phyloP scores from a whole-genome alignment of 1,140 invertebrate genomes.

The Sarcophaga peregrina region DNA sequence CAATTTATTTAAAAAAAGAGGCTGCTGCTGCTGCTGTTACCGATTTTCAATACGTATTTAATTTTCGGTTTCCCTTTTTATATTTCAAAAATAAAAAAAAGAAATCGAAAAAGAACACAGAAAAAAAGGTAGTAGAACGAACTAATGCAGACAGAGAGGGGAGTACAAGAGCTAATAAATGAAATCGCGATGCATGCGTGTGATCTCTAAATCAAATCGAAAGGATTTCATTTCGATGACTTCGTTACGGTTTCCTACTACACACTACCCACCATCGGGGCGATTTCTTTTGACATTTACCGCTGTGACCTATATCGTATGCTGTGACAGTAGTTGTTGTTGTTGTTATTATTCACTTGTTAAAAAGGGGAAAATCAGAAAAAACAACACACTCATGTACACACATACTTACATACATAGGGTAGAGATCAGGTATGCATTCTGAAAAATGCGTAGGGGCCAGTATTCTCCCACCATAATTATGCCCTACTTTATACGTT shows the following conservation, averaged over 20 bases:
- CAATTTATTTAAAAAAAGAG: neutral
- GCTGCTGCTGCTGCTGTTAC: neutral
- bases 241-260: conserved; percentile 21
- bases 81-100: conserved; percentile 8
- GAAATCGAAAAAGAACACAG: neutral
- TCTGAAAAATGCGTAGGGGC: too few relatives aligned
- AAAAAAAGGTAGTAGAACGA: too few relatives aligned
- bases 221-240: neutral
- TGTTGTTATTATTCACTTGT: neutral
- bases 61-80: conserved; percentile 32
- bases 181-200: conserved; percentile 26
- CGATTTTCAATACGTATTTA: neutral
- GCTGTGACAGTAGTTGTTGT: conserved; percentile 32
- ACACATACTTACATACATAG: too few relatives aligned
- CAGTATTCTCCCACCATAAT: too few relatives aligned
- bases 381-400: too few relatives aligned
- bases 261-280: neutral
- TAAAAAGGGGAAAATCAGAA: too few relatives aligned
- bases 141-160: too few relatives aligned
- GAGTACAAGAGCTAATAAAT: conserved; percentile 12
- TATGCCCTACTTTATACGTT: too few relatives aligned
- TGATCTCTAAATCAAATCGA: conserved; percentile 22
- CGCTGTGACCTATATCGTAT: conserved; percentile 35
- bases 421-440: too few relatives aligned
- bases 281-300: conserved; percentile 34